Conservation (phyloP, 2,888 invertebrate genomes). For the Drosophila koepferae region DNA sequence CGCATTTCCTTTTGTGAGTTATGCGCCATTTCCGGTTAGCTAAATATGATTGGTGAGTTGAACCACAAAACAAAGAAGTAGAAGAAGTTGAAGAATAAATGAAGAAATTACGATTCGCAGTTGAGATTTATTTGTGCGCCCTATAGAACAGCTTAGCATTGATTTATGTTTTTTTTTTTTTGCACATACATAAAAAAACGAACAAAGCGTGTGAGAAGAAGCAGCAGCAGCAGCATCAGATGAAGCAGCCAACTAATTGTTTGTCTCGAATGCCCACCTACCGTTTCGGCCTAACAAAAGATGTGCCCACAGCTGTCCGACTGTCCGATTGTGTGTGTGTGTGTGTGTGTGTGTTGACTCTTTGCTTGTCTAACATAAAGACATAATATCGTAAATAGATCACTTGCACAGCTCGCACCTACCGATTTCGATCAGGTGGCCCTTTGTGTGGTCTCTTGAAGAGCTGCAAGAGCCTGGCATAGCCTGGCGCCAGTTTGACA, state of each 20-base stretch:
- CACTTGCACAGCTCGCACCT: conserved; percentile 73
- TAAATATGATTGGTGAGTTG: conserved; percentile 70
- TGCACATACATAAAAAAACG: conserved; percentile 8
- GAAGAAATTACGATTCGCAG: conserved; percentile 23
- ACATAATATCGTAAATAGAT: conserved; percentile 79
- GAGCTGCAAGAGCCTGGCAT: background rate
- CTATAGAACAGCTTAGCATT: conserved; percentile 24
- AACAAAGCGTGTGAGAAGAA: conserved; percentile 7
- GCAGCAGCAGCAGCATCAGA: conserved; percentile 5
- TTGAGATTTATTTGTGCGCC: conserved; percentile 36
- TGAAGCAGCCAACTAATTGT: conserved; percentile 43
- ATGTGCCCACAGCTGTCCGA: conserved; percentile 53
- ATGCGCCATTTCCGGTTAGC: conserved; percentile 76
- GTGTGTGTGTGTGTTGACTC: conserved; percentile 45
- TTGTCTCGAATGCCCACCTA: conserved; percentile 51
- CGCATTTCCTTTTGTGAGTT: conserved; percentile 79
- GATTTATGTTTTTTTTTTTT: conserved; percentile 48
- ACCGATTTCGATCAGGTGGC: conserved; percentile 43
- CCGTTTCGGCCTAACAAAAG: conserved; percentile 48
- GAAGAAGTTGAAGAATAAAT: background rate
- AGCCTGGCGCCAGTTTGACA: conserved; percentile 75
- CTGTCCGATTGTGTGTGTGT: conserved; percentile 9
- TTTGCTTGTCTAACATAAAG: conserved; percentile 64
- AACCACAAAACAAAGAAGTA: conserved; percentile 1
- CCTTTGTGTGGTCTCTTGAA: conserved; percentile 58